phyloP scores from a whole-genome alignment of 2,797 vertebrate genomes.

The Diceros bicornis region DNA sequence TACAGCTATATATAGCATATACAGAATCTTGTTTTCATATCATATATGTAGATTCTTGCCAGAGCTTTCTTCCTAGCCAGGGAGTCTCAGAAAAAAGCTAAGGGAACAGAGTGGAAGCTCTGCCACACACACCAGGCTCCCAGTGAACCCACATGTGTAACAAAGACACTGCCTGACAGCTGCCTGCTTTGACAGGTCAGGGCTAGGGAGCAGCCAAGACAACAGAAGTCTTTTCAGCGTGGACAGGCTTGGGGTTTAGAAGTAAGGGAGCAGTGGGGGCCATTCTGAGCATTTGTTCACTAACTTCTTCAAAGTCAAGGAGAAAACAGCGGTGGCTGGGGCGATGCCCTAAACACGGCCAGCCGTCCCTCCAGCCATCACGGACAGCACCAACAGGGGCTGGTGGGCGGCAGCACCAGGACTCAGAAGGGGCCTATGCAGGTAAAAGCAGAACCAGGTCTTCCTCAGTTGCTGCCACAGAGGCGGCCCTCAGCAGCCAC shows the following conservation, averaged over 20 bases:
- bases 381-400: fast-evolving
- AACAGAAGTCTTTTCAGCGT: neutral
- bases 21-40: constrained; percentile 49
- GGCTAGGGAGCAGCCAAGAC: neutral
- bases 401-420: neutral
- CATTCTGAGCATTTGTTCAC: neutral
- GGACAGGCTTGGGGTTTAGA: neutral
- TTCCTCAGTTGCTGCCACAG: too few species aligned
- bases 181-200: neutral
- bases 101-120: constrained; percentile 2
- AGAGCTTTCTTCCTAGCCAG: constrained; percentile 67
- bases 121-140: neutral
- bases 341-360: fast-evolving
- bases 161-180: fast-evolving
- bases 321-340: neutral
- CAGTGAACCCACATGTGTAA: neutral
- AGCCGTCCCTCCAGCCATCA: neutral
- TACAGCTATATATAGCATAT: constrained; percentile 53
- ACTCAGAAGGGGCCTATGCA: neutral
- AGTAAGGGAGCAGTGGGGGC: neutral
- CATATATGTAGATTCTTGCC: constrained; percentile 28
- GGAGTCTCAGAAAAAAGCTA: constrained; percentile 51
- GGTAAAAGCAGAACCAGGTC: neutral
- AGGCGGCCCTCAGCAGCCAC: neutral
- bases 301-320: neutral